phyloP scores from a whole-genome alignment of 2,113 vertebrate genomes.

The Campylomormyrus numenius region DNA sequence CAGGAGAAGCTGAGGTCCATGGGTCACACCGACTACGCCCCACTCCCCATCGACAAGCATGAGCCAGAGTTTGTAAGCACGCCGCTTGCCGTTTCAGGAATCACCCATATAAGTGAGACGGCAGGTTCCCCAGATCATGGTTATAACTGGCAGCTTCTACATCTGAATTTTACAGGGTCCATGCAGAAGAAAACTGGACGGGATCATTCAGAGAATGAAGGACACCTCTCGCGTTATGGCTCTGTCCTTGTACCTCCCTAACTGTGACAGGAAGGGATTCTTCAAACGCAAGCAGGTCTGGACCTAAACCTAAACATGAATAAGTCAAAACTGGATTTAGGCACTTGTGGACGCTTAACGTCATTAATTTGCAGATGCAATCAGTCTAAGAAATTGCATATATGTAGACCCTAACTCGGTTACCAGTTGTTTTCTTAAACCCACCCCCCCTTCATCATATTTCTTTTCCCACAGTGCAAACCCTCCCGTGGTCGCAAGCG shows the following conservation, averaged over 20 bases:
- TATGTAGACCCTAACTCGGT: background rate
- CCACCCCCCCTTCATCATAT: background rate
- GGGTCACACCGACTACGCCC: slow-evolving; percentile 73
- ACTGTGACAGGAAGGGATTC: slow-evolving; percentile 95
- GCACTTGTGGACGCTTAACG: background rate
- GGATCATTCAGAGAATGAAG: slow-evolving; percentile 88
- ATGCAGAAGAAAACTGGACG: slow-evolving; percentile 91
- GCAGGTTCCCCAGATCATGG: background rate
- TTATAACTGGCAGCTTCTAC: background rate
- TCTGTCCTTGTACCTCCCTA: slow-evolving; percentile 86
- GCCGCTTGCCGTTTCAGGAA: background rate
- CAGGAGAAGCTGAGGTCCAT: slow-evolving; percentile 70
- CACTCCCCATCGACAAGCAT: slow-evolving; percentile 81
- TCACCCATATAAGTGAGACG: background rate
- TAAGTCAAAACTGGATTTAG: background rate
- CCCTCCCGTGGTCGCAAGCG: slow-evolving; percentile 93
- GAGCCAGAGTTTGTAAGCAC: slow-evolving; percentile 86
- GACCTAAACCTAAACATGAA: background rate
- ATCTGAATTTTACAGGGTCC: slow-evolving; percentile 70
- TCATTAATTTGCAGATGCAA: background rate
- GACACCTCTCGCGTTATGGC: slow-evolving; percentile 81
- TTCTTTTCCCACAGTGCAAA: slow-evolving; percentile 72
- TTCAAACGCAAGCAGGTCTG: slow-evolving; percentile 96
- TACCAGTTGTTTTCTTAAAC: slow-evolving; percentile 18
- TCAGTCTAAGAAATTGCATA: background rate